phyloP scores from a whole-genome alignment of 2,888 invertebrate species.

The Tetranychus piercei region DNA sequence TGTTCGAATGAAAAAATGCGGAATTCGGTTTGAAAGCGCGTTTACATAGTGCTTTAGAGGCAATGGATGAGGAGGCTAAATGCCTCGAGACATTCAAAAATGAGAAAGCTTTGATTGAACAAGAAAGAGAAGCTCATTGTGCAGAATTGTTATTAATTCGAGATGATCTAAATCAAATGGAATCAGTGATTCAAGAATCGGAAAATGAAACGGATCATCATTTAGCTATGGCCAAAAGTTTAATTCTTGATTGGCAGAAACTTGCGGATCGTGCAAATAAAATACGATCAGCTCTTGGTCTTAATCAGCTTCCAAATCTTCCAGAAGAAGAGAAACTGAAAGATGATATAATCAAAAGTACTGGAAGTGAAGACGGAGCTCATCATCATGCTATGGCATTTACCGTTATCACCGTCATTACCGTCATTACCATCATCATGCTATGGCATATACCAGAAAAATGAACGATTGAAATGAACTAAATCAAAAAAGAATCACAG shows the following conservation, averaged over 20 bases:
- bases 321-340: constrained; percentile 58
- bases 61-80: constrained; percentile 80
- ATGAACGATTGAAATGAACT: too few species aligned
- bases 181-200: constrained; percentile 86
- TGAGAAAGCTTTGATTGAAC: constrained; percentile 82
- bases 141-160: constrained; percentile 85
- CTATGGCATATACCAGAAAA: too few species aligned
- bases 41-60: constrained; percentile 70
- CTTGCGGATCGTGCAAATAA: constrained; percentile 80
- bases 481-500: too few species aligned
- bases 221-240: constrained; percentile 62
- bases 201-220: constrained; percentile 76
- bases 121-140: constrained; percentile 97
- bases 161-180: constrained; percentile 97
- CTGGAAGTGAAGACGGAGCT: constrained; percentile 22
- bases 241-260: constrained; percentile 82
- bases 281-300: constrained; percentile 65
- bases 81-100: constrained; percentile 79
- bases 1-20: constrained; percentile 72
- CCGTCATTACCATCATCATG: too few species aligned
- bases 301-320: constrained; percentile 69
- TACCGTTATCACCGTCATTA: too few species aligned
- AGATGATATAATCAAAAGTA: neutral
- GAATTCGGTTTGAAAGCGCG: constrained; percentile 61
- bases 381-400: neutral